Conservation (phyloP, 2,888 invertebrate genomes). For the Eristalis tenax region DNA sequence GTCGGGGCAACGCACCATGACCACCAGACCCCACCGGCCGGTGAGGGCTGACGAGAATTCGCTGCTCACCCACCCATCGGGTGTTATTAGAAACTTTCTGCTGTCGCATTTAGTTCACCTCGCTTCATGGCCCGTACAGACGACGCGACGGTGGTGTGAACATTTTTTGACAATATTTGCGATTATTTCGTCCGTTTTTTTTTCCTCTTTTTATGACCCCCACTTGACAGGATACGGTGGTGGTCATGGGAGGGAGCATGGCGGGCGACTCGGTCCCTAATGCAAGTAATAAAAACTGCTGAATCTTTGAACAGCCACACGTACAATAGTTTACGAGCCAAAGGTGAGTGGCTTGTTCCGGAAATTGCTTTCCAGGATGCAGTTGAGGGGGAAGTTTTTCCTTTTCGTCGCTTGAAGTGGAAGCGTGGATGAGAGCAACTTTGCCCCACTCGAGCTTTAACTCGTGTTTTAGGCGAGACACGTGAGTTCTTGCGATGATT, state of each 20-base stretch:
- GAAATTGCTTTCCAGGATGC: neutral
- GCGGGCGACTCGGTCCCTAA: neutral
- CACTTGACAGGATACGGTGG: conserved; percentile 40
- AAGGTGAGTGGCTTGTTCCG: neutral
- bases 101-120: neutral
- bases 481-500: neutral
- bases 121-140: neutral
- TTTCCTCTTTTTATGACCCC: conserved; percentile 43
- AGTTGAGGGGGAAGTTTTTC: neutral
- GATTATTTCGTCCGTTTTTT: conserved; percentile 42
- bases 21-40: neutral
- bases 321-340: neutral
- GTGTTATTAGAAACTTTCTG: conserved; percentile 50
- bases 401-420: conserved; percentile 4
- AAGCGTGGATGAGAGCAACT: neutral
- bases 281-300: neutral
- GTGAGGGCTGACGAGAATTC: neutral
- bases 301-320: neutral
- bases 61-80: conserved; percentile 13
- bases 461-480: neutral
- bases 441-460: neutral
- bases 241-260: neutral
- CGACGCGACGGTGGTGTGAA: conserved; percentile 42
- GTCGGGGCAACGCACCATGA: neutral
- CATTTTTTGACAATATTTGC: conserved; percentile 60